A percentile compares a stretch with the other conserved stretches of the same genome.
phyloP scores from a whole-genome alignment of 2,113 vertebrate genomes.

The Amia ocellicauda region DNA sequence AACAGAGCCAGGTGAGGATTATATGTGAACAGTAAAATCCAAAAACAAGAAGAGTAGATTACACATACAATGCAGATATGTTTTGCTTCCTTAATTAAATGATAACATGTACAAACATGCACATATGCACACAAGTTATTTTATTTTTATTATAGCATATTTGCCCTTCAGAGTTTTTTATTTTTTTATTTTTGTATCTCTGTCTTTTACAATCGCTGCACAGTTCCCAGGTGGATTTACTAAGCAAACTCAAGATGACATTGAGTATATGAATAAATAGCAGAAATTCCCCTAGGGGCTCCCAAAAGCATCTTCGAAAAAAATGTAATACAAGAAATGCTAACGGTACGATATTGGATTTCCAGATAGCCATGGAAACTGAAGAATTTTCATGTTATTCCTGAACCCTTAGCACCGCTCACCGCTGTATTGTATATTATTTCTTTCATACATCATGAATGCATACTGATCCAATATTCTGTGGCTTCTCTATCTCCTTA shows the following conservation, averaged over 20 bases:
- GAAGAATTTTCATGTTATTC: not conserved
- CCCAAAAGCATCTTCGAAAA: not conserved
- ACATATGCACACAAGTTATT: not conserved
- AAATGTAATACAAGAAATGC: not conserved
- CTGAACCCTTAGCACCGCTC: too few species aligned
- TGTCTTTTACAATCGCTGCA: not conserved
- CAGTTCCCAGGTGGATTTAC: not conserved
- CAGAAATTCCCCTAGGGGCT: not conserved
- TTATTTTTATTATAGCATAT: not conserved
- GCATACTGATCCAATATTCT: not conserved
- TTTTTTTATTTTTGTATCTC: not conserved
- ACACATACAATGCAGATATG: too few species aligned
- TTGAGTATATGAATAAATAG: not conserved
- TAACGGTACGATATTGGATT: not conserved
- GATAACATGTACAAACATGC: not conserved
- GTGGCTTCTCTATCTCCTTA: not conserved
- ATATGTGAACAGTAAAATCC: not conserved
- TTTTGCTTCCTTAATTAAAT: not conserved
- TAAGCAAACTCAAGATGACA: not conserved
- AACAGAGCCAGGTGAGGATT: not conserved
- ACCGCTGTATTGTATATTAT: too few species aligned
- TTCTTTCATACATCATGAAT: not conserved
- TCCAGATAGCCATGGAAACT: not conserved
- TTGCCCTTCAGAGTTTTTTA: too few species aligned
- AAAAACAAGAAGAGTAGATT: not conserved